Base-by-base conservation (phyloP, 2,888 invertebrate genomes). In the Listrodromus nycthemerus region DNA sequence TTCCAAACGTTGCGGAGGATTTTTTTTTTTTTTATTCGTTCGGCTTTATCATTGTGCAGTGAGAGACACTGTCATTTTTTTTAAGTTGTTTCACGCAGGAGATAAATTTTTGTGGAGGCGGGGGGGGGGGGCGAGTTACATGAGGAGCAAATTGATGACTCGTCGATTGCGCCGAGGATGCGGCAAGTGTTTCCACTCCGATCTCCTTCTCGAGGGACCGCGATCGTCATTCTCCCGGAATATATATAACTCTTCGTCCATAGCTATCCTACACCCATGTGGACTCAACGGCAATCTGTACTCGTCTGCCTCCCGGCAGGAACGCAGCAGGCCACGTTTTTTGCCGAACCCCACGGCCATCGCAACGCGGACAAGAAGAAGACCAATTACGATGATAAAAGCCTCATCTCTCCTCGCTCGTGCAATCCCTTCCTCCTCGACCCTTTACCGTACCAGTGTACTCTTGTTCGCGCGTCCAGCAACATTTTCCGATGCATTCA, bases 321-420 rank as follows among this genome's bases (percentile, higher is more conserved):
- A 76, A 69, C 77, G 76, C 82, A 50, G 61, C 66, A 67, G 24
- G 55, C 73, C 82, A 82, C 73, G 82, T 81, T 73, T 74, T 83
- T 82, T 77, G 79, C 86, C 63, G 83, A 83, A 79, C 86, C 87
- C 30, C 27, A 16, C 61, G 27, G 88, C 87, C 88, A 89, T 88
- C 85, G 84, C 89, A 87, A 89, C 89, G 89, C 89, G 90, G 89
- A 87, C 91, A 92, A 91, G 90, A 92, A 91, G 89, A 89, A 88
- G 89, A 91, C 89, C 90, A 91, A 92, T 91, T 91, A 91, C 91
- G 86, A 80, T 84, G 89, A 86, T 87, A 88, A 89, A 90, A 89
- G 81, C 71, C 85, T 85, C 85, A 82, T 85, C 82, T 85, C 82
- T 83, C 82, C 70, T 74, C 86, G 67, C 74, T 41, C 75, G 63